These are phyloP conservation scores for Eidolon dupreanum DNA, from an alignment of 2,797 vertebrate species.

Conservation along the genomic window DNA sequence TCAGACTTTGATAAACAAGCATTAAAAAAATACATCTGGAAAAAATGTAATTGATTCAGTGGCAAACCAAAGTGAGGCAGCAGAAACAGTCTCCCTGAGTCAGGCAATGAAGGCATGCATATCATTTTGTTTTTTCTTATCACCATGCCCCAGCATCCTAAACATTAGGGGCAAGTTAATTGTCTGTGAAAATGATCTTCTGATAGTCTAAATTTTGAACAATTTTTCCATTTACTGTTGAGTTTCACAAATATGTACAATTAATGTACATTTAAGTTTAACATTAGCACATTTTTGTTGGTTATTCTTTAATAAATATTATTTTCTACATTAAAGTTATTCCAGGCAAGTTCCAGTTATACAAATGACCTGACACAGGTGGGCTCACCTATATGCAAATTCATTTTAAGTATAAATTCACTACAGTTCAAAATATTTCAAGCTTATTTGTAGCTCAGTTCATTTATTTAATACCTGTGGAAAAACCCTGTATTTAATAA, in stretches of 20 bases:
- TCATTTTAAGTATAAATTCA: neutral
- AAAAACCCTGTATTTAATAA: neutral
- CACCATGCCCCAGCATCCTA: neutral
- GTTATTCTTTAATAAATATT: neutral
- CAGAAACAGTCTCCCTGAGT: neutral
- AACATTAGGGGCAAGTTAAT: neutral
- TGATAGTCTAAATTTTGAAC: neutral
- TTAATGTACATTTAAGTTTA: neutral
- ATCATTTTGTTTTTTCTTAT: neutral
- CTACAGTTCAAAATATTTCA: neutral
- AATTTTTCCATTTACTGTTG: neutral
- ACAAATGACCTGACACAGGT: neutral
- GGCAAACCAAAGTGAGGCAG: neutral
- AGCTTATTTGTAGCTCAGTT: neutral
- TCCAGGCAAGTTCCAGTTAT: neutral
- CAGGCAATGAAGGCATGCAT: neutral
- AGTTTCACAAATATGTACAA: neutral
- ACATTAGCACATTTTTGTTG: neutral
- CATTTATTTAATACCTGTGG: neutral
- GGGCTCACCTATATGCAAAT: neutral
- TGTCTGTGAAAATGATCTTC: neutral
- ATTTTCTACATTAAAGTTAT: neutral
- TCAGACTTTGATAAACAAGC: neutral
- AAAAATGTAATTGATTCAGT: neutral
- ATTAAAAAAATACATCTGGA: neutral